phyloP scores from a whole-genome alignment of 2,888 invertebrate species.

The Aporophyla nigra region DNA sequence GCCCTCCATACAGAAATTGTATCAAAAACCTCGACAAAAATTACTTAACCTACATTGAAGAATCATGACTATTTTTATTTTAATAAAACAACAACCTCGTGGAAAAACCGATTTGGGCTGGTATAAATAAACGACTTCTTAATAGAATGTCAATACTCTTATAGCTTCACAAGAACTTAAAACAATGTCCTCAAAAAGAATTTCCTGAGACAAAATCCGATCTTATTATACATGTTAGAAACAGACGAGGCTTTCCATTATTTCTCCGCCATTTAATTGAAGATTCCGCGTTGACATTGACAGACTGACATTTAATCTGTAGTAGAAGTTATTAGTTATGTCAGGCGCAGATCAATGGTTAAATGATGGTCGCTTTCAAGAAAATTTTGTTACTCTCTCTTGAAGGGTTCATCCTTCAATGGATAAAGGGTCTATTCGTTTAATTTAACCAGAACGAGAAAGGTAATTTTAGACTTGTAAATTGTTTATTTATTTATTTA shows the following conservation, averaged over 20 bases:
- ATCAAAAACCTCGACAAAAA: neutral
- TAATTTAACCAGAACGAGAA: neutral
- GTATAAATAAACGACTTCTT: conserved; percentile 19
- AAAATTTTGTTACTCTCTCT: conserved; percentile 15
- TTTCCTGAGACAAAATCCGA: conserved; percentile 34
- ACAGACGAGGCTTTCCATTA: conserved; percentile 58
- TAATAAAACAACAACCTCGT: neutral
- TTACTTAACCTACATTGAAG: neutral
- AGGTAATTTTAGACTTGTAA: neutral
- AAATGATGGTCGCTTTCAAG: conserved; percentile 31
- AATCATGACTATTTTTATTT: neutral
- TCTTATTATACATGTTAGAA: conserved; percentile 46
- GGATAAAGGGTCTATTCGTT: neutral
- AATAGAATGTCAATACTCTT: conserved; percentile 4
- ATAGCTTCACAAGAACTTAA: conserved; percentile 4
- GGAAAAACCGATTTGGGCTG: neutral
- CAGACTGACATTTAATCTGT: conserved; percentile 64
- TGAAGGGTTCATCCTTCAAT: conserved; percentile 5
- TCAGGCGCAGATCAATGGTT: conserved; percentile 47
- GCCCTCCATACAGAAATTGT: neutral
- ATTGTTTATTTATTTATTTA: too few relatives aligned
- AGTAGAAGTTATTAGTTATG: conserved; percentile 56
- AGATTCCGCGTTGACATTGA: conserved; percentile 59
- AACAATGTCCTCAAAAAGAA: conserved; percentile 32
- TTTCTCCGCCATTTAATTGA: conserved; percentile 58